A percentile compares a stretch with the other conserved stretches of the same genome.
Evolutionary conservation across 2,797 vertebrate species (phyloP).

Genomic region (Cygnus olor): DNA sequence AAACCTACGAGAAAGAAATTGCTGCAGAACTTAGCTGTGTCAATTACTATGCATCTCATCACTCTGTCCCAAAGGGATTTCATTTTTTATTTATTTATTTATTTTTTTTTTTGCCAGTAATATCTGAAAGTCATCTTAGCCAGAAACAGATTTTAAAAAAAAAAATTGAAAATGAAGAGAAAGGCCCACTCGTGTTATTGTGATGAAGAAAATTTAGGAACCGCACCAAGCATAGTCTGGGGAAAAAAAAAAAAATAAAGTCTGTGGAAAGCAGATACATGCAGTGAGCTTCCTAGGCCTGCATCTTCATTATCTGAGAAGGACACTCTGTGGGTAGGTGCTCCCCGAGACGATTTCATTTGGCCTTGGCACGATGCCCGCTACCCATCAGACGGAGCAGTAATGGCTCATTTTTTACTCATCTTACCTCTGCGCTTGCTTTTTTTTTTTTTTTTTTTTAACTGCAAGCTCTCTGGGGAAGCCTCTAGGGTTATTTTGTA

Average conservation of each 20-base stretch:
- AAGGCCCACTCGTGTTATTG: rapidly evolving
- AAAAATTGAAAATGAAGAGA: too few relatives aligned
- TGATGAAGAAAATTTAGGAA: background rate
- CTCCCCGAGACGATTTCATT: background rate
- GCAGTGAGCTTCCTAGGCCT: background rate
- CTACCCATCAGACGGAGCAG: background rate
- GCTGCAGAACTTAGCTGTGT: background rate
- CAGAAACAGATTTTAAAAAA: background rate
- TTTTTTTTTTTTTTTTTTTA: too few relatives aligned
- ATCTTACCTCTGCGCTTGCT: background rate
- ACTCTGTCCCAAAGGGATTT: background rate
- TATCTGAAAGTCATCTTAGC: background rate
- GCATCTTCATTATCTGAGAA: background rate
- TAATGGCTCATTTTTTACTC: background rate
- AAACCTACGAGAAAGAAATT: background rate
- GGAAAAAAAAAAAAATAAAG: background rate
- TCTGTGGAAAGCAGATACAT: background rate
- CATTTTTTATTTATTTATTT: too few relatives aligned
- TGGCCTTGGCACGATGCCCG: background rate
- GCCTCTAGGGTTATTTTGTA: background rate
- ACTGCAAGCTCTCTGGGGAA: background rate
- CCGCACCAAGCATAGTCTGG: background rate
- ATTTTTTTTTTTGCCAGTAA: background rate
- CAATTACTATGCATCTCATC: background rate
- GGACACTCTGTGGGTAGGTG: background rate